Percentiles rank a stretch among this genome's conserved stretches.
Conservation (phyloP, 2,797 vertebrate species). For the Oreochromis grahami region DNA sequence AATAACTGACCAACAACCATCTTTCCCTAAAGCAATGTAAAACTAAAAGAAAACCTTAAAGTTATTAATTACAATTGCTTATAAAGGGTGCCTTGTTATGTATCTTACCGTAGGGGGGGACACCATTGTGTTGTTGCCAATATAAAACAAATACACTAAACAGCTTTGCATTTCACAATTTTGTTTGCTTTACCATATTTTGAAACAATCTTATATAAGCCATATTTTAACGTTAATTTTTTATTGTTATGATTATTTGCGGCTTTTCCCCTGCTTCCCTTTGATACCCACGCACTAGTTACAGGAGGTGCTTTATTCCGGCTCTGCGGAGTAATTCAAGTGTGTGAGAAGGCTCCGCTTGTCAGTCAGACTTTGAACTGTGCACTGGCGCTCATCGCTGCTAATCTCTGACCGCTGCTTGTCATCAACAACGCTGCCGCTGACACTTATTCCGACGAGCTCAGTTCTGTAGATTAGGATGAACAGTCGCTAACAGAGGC, state of each 20-base stretch:
- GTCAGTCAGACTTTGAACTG: constrained; percentile 79
- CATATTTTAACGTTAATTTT: not conserved
- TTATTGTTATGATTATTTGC: not conserved
- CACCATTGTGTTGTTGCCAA: not conserved
- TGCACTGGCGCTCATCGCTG: constrained; percentile 69
- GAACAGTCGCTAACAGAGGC: constrained; percentile 33
- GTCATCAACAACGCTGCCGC: constrained; percentile 26
- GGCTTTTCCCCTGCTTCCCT: not conserved
- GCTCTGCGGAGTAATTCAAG: constrained; percentile 58
- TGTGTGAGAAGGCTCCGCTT: constrained; percentile 64
- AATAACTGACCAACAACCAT: not conserved
- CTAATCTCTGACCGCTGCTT: constrained; percentile 48
- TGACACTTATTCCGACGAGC: constrained; percentile 35
- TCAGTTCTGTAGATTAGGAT: constrained; percentile 39
- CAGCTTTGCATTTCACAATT: not conserved
- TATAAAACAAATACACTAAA: not conserved
- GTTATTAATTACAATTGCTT: not conserved
- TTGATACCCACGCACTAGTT: constrained; percentile 62
- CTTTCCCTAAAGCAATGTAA: not conserved
- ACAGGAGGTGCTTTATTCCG: constrained; percentile 11
- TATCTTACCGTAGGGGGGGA: not conserved
- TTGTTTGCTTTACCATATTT: not conserved
- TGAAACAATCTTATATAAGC: not conserved
- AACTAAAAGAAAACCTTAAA: not conserved
- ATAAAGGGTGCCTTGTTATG: not conserved